Percentiles rank a stretch among this genome's conserved stretches.
Conservation (phyloP, 2,113 vertebrate species). For the Limanda limanda region DNA sequence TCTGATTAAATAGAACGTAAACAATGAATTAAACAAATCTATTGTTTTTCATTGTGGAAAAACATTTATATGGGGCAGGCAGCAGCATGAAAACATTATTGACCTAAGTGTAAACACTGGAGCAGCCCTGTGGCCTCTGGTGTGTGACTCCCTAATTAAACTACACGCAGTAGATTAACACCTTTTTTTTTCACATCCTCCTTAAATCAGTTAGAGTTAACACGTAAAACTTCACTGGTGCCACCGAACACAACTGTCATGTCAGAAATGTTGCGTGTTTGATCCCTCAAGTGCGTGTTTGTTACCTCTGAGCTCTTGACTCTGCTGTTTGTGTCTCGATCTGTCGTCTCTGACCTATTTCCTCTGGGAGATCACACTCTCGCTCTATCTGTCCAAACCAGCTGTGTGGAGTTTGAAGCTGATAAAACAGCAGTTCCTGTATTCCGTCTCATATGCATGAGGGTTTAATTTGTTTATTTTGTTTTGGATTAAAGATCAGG, state of each 20-base stretch:
- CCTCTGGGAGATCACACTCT: slow-evolving; percentile 17
- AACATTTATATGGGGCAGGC: background rate
- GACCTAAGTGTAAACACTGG: background rate
- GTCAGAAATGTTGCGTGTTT: background rate
- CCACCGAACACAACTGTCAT: background rate
- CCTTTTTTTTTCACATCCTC: background rate
- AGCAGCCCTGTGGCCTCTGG: background rate
- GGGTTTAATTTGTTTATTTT: background rate
- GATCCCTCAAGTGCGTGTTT: background rate
- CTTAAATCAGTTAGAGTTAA: background rate
- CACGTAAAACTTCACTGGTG: background rate
- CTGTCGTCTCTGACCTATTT: slow-evolving; percentile 32
- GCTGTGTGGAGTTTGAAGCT: slow-evolving; percentile 3
- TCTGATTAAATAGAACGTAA: background rate
- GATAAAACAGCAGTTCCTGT: slow-evolving; percentile 23
- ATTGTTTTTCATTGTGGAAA: background rate
- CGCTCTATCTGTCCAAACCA: slow-evolving; percentile 30
- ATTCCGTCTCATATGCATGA: background rate
- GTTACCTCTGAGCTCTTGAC: background rate
- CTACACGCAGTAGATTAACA: background rate
- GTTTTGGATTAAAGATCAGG: slow-evolving; percentile 8
- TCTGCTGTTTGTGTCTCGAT: background rate
- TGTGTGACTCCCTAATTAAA: background rate
- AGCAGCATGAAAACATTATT: background rate
- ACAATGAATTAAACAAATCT: background rate